Conservation (phyloP, 2,797 vertebrate species). For the Dryobates pubescens region DNA sequence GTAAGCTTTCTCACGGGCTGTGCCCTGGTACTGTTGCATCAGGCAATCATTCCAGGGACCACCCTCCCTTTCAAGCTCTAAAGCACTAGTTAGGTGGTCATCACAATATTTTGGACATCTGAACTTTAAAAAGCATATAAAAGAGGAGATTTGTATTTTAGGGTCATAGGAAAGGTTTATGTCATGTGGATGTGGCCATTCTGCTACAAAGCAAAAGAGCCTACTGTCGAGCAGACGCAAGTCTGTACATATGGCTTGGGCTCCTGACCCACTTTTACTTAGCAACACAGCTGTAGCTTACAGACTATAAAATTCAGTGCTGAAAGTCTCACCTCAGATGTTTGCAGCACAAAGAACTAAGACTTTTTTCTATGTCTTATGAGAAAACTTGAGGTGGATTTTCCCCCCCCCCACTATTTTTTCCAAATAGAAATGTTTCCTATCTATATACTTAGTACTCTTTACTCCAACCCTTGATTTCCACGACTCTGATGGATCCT, state of each 20-base stretch:
- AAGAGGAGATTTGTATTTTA: background rate
- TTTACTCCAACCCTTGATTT: conserved; percentile 8
- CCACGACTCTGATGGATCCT: background rate
- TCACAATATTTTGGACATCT: background rate
- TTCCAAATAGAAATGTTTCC: background rate
- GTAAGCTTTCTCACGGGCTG: background rate
- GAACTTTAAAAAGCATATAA: background rate
- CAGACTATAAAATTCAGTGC: background rate
- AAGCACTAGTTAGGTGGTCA: background rate
- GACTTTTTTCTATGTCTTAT: background rate
- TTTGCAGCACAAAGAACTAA: background rate
- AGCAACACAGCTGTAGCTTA: background rate
- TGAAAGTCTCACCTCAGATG: background rate
- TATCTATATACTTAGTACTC: background rate
- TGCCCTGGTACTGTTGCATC: background rate
- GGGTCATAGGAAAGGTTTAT: background rate
- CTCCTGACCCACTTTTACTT: background rate
- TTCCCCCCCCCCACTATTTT: background rate
- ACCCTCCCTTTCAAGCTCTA: background rate
- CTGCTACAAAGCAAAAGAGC: background rate
- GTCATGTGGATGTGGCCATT: background rate
- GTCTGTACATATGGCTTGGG: background rate
- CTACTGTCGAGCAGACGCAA: background rate
- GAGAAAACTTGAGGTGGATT: background rate
- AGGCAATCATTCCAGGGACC: background rate